phyloP scores from a whole-genome alignment of 2,888 invertebrate genomes.

The Agrotis puta region DNA sequence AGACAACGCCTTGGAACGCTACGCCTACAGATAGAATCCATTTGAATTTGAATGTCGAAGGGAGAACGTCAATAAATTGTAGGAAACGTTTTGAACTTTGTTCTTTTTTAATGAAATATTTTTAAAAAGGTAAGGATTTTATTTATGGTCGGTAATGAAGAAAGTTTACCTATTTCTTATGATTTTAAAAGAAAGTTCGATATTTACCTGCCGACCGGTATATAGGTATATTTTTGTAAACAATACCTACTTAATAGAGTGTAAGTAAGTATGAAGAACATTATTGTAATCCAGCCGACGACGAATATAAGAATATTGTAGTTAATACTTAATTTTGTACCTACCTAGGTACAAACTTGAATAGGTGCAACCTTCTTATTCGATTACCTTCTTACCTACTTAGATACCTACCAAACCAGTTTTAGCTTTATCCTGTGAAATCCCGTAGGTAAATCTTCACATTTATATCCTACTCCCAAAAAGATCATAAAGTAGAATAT shows the following conservation, averaged over 20 bases:
- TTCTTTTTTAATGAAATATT: conserved; percentile 22
- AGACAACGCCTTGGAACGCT: conserved; percentile 83
- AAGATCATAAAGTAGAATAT: no score
- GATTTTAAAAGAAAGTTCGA: neutral
- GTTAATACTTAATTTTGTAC: no score
- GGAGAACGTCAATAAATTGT: conserved; percentile 72
- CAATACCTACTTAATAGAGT: neutral
- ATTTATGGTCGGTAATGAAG: neutral
- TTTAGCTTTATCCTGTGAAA: no score
- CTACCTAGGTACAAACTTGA: no score
- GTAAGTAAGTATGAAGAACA: no score
- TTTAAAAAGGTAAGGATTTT: neutral
- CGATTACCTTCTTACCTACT: no score
- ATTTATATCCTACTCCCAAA: no score
- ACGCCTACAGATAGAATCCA: conserved; percentile 85
- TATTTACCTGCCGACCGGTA: neutral
- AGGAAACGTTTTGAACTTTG: conserved; percentile 21
- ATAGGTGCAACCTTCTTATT: no score
- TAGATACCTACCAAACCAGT: no score
- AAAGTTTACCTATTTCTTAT: neutral
- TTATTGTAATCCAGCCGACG: no score
- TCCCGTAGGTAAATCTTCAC: no score
- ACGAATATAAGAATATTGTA: no score
- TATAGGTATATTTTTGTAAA: neutral
- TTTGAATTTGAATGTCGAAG: conserved; percentile 86